Conservation (phyloP, 2,113 vertebrate species). For the Euleptes europaea region DNA sequence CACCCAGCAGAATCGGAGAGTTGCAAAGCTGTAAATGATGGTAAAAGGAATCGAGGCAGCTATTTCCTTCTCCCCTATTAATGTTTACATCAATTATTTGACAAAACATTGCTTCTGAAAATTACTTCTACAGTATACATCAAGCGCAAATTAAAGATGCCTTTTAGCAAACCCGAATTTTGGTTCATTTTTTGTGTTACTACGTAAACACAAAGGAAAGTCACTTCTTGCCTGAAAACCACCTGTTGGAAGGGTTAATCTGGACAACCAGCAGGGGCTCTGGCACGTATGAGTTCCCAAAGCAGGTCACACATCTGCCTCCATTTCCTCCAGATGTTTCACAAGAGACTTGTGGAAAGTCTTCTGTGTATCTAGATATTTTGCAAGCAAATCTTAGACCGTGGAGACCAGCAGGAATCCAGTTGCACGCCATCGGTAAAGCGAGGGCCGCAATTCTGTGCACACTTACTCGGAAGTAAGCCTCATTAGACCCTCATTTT, state of each 20-base stretch:
- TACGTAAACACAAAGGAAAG: neutral
- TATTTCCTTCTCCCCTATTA: constrained; percentile 69
- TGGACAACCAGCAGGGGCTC: neutral
- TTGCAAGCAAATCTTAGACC: neutral
- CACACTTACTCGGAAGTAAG: neutral
- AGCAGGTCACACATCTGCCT: neutral
- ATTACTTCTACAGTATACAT: neutral
- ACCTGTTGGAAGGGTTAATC: neutral
- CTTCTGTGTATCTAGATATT: neutral
- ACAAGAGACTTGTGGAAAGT: neutral
- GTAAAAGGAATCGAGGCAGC: constrained; percentile 35
- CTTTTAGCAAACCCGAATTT: neutral
- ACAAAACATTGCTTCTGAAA: constrained; percentile 22
- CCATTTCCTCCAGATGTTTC: neutral
- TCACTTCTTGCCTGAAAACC: neutral
- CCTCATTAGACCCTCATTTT: neutral
- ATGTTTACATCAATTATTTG: constrained; percentile 60
- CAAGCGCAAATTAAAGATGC: neutral
- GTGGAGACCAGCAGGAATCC: neutral
- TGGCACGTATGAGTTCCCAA: too few species aligned
- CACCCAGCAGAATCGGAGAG: neutral
- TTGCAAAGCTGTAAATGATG: neutral
- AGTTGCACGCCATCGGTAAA: neutral
- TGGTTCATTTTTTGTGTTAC: neutral
- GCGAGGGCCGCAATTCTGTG: neutral